These are phyloP conservation scores for Myiagra hebetior DNA, from an alignment of 2,113 vertebrate species.

Conservation along the genomic window DNA sequence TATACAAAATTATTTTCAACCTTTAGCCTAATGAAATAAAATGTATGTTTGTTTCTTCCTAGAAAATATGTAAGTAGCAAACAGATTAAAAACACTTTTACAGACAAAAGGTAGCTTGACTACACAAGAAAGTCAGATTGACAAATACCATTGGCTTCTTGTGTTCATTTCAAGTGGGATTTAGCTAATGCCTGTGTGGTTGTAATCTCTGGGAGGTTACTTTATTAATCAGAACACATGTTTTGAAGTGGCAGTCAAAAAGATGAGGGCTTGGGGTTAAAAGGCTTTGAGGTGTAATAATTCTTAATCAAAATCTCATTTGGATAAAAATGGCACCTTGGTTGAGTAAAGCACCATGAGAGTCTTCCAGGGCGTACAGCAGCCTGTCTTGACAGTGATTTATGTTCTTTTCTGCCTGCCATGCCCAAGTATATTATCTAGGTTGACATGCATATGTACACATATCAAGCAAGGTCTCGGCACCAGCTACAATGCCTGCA, in stretches of 20 bases:
- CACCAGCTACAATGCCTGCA: conserved; percentile 1
- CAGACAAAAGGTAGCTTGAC: neutral
- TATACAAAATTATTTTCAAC: conserved; percentile 3
- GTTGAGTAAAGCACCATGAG: conserved; percentile 7
- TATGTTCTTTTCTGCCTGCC: conserved; percentile 63
- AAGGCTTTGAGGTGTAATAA: conserved; percentile 56
- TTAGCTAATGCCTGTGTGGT: neutral
- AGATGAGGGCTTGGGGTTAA: conserved; percentile 22
- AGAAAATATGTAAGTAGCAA: neutral
- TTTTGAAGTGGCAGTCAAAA: conserved; percentile 60
- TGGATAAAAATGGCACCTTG: conserved; percentile 28
- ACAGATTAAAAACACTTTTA: neutral
- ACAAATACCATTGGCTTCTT: neutral
- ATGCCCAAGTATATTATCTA: conserved; percentile 68
- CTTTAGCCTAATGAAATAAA: conserved; percentile 9
- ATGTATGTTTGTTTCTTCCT: neutral
- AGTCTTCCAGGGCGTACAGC: conserved; percentile 54
- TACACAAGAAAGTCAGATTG: neutral
- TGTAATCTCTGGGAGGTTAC: conserved; percentile 18
- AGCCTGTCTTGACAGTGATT: conserved; percentile 72
- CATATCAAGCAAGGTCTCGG: conserved; percentile 68
- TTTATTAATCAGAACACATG: conserved; percentile 32
- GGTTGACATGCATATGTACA: conserved; percentile 61
- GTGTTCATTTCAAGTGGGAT: conserved; percentile 15
- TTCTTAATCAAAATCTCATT: conserved; percentile 71